Conservation (phyloP, 2,888 invertebrate genomes). For the Rhingia rostrata region DNA sequence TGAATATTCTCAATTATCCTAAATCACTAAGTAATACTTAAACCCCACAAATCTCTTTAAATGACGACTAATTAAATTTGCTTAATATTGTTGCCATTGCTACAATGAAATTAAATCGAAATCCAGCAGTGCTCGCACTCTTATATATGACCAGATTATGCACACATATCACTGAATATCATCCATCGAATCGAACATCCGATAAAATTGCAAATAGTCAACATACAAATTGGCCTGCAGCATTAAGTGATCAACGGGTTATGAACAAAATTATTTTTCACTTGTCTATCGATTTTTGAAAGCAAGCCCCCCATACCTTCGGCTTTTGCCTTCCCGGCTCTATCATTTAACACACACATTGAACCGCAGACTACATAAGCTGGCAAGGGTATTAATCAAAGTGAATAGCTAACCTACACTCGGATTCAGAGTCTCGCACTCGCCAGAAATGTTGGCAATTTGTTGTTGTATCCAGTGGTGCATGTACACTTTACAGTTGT, state of each 20-base stretch:
- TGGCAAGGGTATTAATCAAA: slow-evolving; percentile 44
- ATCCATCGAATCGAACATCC: neutral
- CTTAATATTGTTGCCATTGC: slow-evolving; percentile 43
- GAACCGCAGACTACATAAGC: slow-evolving; percentile 3
- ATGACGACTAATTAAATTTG: slow-evolving; percentile 45
- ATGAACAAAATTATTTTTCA: slow-evolving; percentile 47
- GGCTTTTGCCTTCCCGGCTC: neutral
- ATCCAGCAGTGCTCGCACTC: neutral
- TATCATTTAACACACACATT: neutral
- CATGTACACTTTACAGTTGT: neutral
- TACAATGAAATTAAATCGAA: neutral
- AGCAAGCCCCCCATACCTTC: neutral
- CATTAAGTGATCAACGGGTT: slow-evolving; percentile 55
- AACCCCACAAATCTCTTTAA: neutral
- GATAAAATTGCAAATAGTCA: slow-evolving; percentile 2
- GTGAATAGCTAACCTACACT: slow-evolving; percentile 25
- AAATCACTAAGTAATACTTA: too few relatives aligned
- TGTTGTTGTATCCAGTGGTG: neutral
- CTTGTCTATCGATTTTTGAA: slow-evolving; percentile 42
- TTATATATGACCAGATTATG: neutral
- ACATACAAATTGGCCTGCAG: slow-evolving; percentile 35
- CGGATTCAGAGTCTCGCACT: neutral
- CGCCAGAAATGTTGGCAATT: slow-evolving; percentile 1
- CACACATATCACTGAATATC: neutral
- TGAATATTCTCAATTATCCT: too few relatives aligned